Evolutionary conservation across 2,113 vertebrate genomes (phyloP), one percentile per base, ranked within the genome.

Genomic region (Lepus americanus): DNA sequence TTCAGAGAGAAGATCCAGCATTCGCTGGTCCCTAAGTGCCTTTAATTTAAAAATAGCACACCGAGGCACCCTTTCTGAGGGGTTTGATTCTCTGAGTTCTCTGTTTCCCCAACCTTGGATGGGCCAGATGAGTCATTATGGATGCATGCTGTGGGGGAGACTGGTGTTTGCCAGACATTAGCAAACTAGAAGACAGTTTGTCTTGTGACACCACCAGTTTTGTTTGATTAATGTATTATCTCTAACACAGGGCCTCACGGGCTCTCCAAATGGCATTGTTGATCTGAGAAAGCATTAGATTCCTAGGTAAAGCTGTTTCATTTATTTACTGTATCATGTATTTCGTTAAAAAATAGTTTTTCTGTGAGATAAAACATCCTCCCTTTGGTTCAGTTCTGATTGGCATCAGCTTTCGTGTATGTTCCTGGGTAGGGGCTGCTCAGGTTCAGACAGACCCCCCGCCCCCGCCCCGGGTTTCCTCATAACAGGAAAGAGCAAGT

Each of bases 321-420:
- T 69, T 78, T 87, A 25, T 31, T 78, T 90, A 74, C 69, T 95
- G 80, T 73, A 73, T 91, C 73, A 59, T n/a, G 59, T 69, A 22
- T 51, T 83, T 85, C 51, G 3, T 36, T 82, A 63, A 74, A 90
- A 51, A 29, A 27, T 53, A 55, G 17, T 78, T 90, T 59, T 86
- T 87, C 79, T 76, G 70, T 63, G 67, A 76, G 44, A 36, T n/a
- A n/a, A 79, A 92, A 81, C 29, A 10, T 22, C 31, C 82, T 85
- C 27, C n/a, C 10, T 69, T 67, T 82, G 49, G 84, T 51, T 44
- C 53, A 20, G n/a, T 77, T 90, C 51, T 53, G 19, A 49, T 11
- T 67, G 73, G 59, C 44, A 17, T 84, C 55, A 61, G 14, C 36
- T 77, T 23, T 22, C 2, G 20, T 66, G 59, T 29, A 72, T 27